Percentiles rank a stretch among this genome's conserved stretches.
Evolutionary conservation across 2,797 vertebrate genomes (phyloP).

Genomic region (Scolopax bukidnonensis): DNA sequence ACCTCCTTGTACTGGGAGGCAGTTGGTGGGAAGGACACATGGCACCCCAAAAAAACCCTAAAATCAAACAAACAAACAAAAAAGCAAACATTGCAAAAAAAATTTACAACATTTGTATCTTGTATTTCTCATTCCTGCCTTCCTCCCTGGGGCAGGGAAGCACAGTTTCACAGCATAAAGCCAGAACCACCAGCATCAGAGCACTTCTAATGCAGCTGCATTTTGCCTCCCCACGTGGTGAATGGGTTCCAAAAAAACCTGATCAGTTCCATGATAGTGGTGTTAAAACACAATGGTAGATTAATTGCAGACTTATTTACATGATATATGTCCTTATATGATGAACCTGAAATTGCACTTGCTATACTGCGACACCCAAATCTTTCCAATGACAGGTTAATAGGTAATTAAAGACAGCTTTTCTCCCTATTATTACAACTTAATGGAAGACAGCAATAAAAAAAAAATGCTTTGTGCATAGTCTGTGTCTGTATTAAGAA

Average conservation of each 20-base stretch:
- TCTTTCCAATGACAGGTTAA: conserved; percentile 28
- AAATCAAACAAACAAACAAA: neutral
- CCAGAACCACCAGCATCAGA: neutral
- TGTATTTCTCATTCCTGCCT: neutral
- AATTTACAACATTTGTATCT: neutral
- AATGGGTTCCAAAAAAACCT: neutral
- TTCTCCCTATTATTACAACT: conserved; percentile 14
- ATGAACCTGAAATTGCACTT: conserved; percentile 1
- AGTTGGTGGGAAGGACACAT: neutral
- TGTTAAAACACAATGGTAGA: neutral
- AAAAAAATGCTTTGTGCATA: neutral
- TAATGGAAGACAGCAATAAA: conserved; percentile 14
- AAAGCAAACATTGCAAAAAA: too few relatives aligned
- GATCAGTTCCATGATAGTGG: neutral
- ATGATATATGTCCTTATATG: neutral
- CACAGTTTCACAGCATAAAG: neutral
- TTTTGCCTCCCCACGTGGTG: neutral
- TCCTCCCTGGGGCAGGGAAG: neutral
- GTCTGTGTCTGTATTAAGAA: neutral
- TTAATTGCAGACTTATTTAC: neutral
- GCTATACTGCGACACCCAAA: conserved; percentile 1
- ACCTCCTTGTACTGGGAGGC: neutral
- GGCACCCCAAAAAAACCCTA: neutral
- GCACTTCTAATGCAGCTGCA: neutral
- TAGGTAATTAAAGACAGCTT: conserved; percentile 18